A percentile compares a stretch with the other conserved stretches of the same genome.
These are phyloP conservation scores for Acropora tenuis DNA, from an alignment of 64 coral and sea anemone genomes.

Conservation along the genomic window DNA sequence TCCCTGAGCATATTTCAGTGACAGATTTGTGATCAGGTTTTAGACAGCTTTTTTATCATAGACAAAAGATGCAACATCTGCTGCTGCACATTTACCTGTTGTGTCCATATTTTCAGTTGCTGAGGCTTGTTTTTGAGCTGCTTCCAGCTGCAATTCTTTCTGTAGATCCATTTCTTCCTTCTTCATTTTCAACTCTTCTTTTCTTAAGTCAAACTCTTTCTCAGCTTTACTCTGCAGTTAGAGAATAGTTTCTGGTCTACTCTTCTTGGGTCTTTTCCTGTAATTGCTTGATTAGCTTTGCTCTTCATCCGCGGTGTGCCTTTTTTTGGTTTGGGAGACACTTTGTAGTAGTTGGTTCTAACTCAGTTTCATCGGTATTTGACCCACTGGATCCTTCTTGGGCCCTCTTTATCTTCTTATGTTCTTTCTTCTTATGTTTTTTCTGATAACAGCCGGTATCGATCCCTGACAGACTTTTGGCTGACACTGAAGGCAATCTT, in stretches of 20 bases:
- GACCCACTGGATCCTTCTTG: conserved; percentile 43
- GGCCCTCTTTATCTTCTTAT: conserved; percentile 47
- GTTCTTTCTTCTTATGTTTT: not conserved
- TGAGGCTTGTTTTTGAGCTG: conserved; percentile 52
- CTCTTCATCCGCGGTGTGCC: conserved; percentile 22
- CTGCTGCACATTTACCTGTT: conserved; percentile 54
- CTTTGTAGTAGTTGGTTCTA: conserved; percentile 61
- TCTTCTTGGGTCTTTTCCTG: conserved; percentile 34
- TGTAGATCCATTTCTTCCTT: conserved; percentile 58
- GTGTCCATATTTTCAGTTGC: conserved; percentile 54
- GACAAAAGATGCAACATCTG: conserved; percentile 49
- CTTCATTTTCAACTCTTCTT: conserved; percentile 31
- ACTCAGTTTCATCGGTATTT: conserved; percentile 34
- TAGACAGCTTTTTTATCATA: conserved; percentile 46
- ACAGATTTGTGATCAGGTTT: not conserved
- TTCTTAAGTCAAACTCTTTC: conserved; percentile 36
- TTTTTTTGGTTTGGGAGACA: not conserved
- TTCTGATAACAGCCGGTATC: conserved; percentile 57
- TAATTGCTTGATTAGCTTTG: conserved; percentile 15
- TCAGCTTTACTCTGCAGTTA: conserved; percentile 53
- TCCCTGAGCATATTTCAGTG: not conserved
- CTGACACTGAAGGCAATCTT: conserved; percentile 54
- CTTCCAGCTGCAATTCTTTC: conserved; percentile 60
- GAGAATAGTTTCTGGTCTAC: conserved; percentile 39
- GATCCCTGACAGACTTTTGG: conserved; percentile 61